Evolutionary conservation across 2,888 invertebrate genomes (phyloP), one percentile per base, ranked within the genome.

Genomic region (Willowsia nigromaculata): DNA sequence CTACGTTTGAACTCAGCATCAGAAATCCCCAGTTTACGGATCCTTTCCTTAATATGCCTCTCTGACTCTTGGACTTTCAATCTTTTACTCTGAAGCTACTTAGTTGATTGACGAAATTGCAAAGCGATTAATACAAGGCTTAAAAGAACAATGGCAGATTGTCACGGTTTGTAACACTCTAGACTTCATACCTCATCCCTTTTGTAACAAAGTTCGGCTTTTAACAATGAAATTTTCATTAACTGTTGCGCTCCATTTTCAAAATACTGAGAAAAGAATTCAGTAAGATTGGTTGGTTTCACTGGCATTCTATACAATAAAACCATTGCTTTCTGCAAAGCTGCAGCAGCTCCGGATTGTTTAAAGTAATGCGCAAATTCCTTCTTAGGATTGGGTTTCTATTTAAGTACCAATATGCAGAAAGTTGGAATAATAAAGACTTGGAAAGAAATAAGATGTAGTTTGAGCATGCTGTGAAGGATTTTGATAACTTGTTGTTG

Each of bases 201-300:
- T 76, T 91, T 91, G 84, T 90, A 92, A 47, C 91, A 92, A 13
- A 91, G 84, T 37, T 92, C 92, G n/a, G 92, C 92, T 80, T 89
- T 88, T 7, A 92, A 85, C 9, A 90, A 59, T 3, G 91, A 91
- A 40, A 91, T 81, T 25, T 83, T 40, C 22, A 89, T 71, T 22
- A 91, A 27, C 4, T 62, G 56, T n/a, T 43, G 78, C 2, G 90
- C 92, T 11, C 91, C 91, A 85, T 92, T 90, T 81, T 92, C 91
- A 40, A 92, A 80, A 56, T 88, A 92, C 74, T 92, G 91, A 0
- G 90, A 91, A 18, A 92, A 91, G 74, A 87, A 92, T 43, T 91
- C 91, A 4, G 85, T 43, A 7, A 91, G 11, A 78, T 92, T 91
- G 6, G 65, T 53, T 0, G 91, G 92, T 62, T 92, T 92, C 0